These are phyloP conservation scores for Sarotherodon lohbergeri DNA, from an alignment of 2,113 vertebrate genomes.

Conservation along the genomic window DNA sequence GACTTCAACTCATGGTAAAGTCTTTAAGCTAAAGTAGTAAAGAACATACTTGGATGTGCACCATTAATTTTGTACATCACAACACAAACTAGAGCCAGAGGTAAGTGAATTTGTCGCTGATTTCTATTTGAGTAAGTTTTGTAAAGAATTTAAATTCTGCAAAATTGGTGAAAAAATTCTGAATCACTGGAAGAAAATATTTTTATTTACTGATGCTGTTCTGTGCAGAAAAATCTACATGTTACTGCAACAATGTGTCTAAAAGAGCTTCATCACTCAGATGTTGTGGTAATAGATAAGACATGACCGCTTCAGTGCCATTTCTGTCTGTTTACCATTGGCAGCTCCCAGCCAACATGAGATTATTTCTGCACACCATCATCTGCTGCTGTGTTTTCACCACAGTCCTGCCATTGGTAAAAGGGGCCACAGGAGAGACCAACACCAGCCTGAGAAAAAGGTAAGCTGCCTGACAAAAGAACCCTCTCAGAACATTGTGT, in stretches of 20 bases:
- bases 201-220: background rate
- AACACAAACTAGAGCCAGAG: background rate
- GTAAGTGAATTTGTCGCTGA: slow-evolving; percentile 24
- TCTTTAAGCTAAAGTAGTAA: background rate
- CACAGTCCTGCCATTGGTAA: slow-evolving; percentile 71
- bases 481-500: background rate
- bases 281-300: background rate
- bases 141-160: background rate
- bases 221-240: background rate
- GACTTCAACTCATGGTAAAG: slow-evolving; percentile 50
- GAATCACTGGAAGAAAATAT: background rate
- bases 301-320: background rate
- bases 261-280: background rate
- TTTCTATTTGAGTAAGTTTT: background rate
- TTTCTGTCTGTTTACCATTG: background rate
- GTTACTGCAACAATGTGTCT: background rate
- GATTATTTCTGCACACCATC: slow-evolving; percentile 65
- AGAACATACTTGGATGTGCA: slow-evolving; percentile 11
- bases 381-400: slow-evolving; percentile 78
- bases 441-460: slow-evolving; percentile 77
- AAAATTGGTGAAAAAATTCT: background rate
- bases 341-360: slow-evolving; percentile 77
- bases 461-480: slow-evolving; percentile 66
- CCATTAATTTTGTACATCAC: background rate
- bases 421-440: slow-evolving; percentile 70